Evolutionary conservation across 2,113 vertebrate species (phyloP).

Genomic region (Leptodactylus fuscus): DNA sequence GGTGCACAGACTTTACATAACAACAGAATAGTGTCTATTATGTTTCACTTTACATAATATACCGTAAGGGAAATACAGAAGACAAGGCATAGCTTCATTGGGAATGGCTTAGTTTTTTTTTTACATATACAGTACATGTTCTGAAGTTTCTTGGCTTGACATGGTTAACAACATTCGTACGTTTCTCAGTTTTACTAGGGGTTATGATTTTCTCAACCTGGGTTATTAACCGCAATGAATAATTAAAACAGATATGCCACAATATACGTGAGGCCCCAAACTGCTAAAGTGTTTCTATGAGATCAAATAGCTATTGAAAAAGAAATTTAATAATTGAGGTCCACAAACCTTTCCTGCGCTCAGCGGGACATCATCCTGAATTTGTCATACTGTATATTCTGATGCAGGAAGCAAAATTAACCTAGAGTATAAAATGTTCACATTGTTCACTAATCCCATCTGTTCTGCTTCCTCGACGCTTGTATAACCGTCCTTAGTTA

Average conservation of each 20-base stretch:
- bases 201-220: not conserved
- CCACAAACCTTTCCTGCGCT: constrained; percentile 31
- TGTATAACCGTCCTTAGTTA: not conserved
- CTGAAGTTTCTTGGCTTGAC: too few species aligned
- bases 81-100: too few species aligned
- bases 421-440: constrained; percentile 15
- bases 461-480: constrained; percentile 26
- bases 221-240: constrained; percentile 14
- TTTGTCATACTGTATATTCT: constrained; percentile 30
- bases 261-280: constrained; percentile 3
- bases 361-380: constrained; percentile 3
- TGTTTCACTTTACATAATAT: too few species aligned
- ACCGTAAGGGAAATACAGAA: too few species aligned
- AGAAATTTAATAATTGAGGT: constrained; percentile 33
- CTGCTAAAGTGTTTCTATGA: constrained; percentile 28
- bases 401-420: constrained; percentile 44
- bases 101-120: too few species aligned
- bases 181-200: not conserved
- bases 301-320: constrained; percentile 39
- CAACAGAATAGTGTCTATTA: too few species aligned
- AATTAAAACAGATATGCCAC: constrained; percentile 19
- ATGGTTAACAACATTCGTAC: too few species aligned
- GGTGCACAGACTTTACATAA: too few species aligned
- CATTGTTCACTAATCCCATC: constrained; percentile 31
- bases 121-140: too few species aligned